Evolutionary conservation across 2,113 vertebrate genomes (phyloP), one percentile per base, ranked within the genome.

Genomic region (Gopherus evgoodei): DNA sequence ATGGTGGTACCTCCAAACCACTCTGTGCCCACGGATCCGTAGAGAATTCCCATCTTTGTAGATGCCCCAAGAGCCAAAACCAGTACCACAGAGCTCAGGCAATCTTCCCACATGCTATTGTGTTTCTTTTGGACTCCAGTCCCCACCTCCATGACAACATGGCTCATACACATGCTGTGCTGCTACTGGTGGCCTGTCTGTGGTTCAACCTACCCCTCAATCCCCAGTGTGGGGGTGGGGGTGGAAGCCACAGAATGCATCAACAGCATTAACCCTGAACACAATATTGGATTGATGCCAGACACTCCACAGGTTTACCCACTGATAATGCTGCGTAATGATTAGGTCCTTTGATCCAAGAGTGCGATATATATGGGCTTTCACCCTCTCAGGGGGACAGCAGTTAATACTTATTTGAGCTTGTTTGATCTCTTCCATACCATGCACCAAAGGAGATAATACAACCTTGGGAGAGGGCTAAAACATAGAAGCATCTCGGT

Each of bases 1-100:
- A 86, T 89, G 24, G 90, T 76, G 62, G 89, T 80, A 90, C 84
- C 81, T 84, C 93, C 88, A 86, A 87, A 95, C 89, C 31, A 90
- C 21, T 75, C 21, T 49, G 7, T 75, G 75, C 22, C 52, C 86
- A 86, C 25, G 84, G 81, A 96, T 82, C n/a, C 62, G 49, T 38
- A 80, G 21, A 90, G 91, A 69, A 57, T 89, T 65, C 88, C 29
- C 88, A 87, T n/a, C 38, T 29, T 83, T 44, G 72, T 8, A 94
- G 59, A 49, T 80, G 69, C 11, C 88, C 8, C 24, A n/a, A 69
- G 47, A 90, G 86, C 59, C 42, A 91, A 93, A 93, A 86, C 1
- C 50, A 86, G 65, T 50, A 42, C 42, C 1, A 1, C 80, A 83
- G n/a, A 90, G 84, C 52, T 72, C 3, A 0, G 92, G 47, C 86